A percentile compares a stretch with the other conserved stretches of the same genome.
These are phyloP conservation scores for Tetrax tetrax DNA, from an alignment of 2,113 vertebrate species.

Conservation along the genomic window DNA sequence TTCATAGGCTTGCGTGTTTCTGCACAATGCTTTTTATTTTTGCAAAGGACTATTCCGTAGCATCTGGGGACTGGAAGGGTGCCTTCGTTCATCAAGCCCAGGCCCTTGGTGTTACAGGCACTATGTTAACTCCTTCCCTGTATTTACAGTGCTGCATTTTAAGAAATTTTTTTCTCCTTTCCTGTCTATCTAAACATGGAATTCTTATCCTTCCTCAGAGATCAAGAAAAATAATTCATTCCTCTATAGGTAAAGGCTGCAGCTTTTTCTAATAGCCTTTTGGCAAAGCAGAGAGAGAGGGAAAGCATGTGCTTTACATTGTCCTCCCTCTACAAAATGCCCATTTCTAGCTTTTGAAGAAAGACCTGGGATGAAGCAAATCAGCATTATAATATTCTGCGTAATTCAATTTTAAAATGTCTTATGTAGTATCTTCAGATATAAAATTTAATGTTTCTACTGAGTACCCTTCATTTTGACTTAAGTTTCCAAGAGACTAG, in stretches of 20 bases:
- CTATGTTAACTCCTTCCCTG: background rate
- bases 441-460: background rate
- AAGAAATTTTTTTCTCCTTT: background rate
- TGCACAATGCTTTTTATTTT: background rate
- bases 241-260: background rate
- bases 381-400: background rate
- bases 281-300: background rate
- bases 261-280: background rate
- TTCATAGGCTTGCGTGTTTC: background rate
- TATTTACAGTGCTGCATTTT: background rate
- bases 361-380: background rate
- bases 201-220: background rate
- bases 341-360: background rate
- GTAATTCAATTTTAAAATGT: background rate
- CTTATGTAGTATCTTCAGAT: background rate
- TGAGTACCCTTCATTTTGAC: background rate
- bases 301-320: accelerated
- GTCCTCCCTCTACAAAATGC: background rate
- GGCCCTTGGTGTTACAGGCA: background rate
- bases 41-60: background rate
- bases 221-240: background rate
- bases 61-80: background rate
- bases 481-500: background rate
- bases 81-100: background rate
- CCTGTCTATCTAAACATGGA: background rate